phyloP scores from a whole-genome alignment of 1,140 invertebrate species.

The Pseudachorutes palmiensis region DNA sequence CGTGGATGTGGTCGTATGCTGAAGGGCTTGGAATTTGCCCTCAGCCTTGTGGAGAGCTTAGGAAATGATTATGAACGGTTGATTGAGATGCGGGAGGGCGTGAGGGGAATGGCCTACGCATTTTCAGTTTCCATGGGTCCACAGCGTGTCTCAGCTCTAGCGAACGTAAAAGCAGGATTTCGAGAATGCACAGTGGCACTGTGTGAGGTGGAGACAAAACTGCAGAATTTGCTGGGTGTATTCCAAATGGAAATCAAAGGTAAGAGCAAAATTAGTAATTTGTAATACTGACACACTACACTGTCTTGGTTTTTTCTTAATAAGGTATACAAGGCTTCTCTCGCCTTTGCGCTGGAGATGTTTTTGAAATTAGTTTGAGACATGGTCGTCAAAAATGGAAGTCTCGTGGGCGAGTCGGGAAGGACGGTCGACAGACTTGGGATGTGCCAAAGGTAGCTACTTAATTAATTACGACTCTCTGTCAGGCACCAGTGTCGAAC shows the following conservation, averaged over 20 bases:
- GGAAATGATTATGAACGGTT: conserved; percentile 49
- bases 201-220: conserved; percentile 49
- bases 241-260: conserved; percentile 52
- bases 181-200: conserved; percentile 50
- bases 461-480: too few relatives aligned
- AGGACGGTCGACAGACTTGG: conserved; percentile 51
- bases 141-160: conserved; percentile 46
- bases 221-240: conserved; percentile 50
- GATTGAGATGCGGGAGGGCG: conserved; percentile 47
- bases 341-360: conserved; percentile 53
- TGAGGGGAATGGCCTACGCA: conserved; percentile 48
- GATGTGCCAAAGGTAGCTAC: conserved; percentile 46
- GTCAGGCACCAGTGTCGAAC: too few relatives aligned
- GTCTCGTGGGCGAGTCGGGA: conserved; percentile 49
- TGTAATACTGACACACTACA: neutral
- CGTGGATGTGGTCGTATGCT: conserved; percentile 23
- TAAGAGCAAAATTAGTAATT: conserved; percentile 29
- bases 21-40: conserved; percentile 49
- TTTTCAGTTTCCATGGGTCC: conserved; percentile 46
- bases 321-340: conserved; percentile 51
- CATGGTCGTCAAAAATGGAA: conserved; percentile 58
- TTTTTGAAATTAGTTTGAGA: conserved; percentile 54
- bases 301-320: neutral
- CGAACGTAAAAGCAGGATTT: conserved; percentile 49
- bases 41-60: conserved; percentile 49